These are phyloP conservation scores for Gibbula magus DNA, from an alignment of 2,888 invertebrate genomes.

Conservation along the genomic window DNA sequence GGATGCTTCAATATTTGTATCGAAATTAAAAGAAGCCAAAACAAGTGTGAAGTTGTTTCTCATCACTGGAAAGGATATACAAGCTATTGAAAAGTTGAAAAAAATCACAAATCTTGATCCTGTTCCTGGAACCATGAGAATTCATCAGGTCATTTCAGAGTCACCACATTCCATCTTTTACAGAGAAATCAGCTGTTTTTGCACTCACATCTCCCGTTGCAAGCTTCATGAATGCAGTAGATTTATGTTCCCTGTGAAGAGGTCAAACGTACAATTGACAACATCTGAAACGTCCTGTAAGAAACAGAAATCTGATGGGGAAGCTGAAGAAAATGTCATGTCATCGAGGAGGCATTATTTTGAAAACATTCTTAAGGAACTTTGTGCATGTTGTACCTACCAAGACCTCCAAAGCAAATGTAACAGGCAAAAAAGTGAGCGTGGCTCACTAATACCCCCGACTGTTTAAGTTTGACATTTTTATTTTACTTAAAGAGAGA, in stretches of 20 bases:
- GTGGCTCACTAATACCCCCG: too few species aligned
- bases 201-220: slow-evolving; percentile 19
- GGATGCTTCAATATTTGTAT: slow-evolving; percentile 27
- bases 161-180: slow-evolving; percentile 11
- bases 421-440: too few species aligned
- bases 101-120: slow-evolving; percentile 15
- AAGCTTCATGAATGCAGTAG: slow-evolving; percentile 21
- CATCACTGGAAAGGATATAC: neutral
- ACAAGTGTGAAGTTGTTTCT: slow-evolving; percentile 23
- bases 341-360: neutral
- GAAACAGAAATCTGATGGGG: neutral
- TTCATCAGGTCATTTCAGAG: slow-evolving; percentile 38
- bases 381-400: slow-evolving; percentile 18
- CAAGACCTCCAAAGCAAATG: slow-evolving; percentile 13
- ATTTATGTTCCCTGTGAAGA: slow-evolving; percentile 21
- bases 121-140: slow-evolving; percentile 35
- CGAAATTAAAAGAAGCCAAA: neutral
- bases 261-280: neutral
- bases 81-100: neutral
- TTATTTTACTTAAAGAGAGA: too few species aligned
- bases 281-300: neutral
- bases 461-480: too few species aligned
- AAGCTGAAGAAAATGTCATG: too few species aligned
- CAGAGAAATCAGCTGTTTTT: slow-evolving; percentile 43
- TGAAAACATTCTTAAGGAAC: neutral